Percentiles rank a stretch among this genome's conserved stretches.
phyloP scores from a whole-genome alignment of 2,113 vertebrate species.

The Pluvialis apricaria region DNA sequence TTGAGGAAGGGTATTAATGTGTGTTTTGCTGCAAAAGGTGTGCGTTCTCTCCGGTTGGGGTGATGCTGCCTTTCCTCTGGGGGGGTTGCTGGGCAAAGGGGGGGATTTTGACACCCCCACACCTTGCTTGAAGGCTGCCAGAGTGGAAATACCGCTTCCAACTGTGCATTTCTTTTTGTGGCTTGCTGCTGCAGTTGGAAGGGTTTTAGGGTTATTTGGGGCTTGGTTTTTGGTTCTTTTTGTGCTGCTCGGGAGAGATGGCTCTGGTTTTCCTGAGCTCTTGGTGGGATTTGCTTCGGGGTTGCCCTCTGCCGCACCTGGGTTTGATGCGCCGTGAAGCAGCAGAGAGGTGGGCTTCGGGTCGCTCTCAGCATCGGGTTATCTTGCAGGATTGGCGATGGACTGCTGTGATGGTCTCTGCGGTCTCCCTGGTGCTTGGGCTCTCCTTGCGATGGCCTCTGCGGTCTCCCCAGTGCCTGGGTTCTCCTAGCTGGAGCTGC shows the following conservation, averaged over 20 bases:
- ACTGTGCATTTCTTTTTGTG: no score
- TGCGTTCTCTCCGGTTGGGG: neutral
- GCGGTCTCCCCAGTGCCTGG: no score
- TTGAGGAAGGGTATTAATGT: neutral
- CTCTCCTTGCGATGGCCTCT: accelerated
- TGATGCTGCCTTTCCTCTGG: neutral
- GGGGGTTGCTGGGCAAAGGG: no score
- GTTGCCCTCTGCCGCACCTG: neutral
- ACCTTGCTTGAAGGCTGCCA: neutral
- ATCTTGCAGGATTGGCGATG: neutral
- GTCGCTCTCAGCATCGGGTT: neutral
- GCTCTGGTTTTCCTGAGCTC: neutral
- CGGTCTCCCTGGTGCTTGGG: neutral
- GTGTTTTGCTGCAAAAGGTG: neutral
- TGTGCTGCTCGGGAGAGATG: neutral
- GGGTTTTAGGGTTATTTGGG: neutral
- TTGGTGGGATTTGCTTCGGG: neutral
- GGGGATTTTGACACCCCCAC: accelerated
- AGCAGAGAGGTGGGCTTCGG: neutral
- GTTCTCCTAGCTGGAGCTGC: neutral
- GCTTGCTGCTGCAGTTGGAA: neutral
- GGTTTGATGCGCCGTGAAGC: accelerated
- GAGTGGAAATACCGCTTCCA: neutral
- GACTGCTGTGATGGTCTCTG: accelerated
- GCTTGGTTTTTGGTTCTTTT: neutral